These are phyloP conservation scores for Lithophane semibrunnea DNA, from an alignment of 2,888 invertebrate species.

Conservation along the genomic window DNA sequence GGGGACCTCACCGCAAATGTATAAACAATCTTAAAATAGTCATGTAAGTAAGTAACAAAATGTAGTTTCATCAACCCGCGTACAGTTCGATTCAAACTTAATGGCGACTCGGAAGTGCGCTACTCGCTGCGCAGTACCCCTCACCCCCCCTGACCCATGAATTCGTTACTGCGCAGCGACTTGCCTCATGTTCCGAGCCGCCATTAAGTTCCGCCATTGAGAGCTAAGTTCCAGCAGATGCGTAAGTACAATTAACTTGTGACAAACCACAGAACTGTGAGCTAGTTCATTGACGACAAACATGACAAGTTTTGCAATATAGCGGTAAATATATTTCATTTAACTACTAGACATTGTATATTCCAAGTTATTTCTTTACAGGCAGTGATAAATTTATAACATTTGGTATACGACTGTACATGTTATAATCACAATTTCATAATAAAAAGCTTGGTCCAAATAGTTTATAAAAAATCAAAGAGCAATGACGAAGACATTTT, in stretches of 20 bases:
- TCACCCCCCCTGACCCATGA: too few species aligned
- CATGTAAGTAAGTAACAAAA: constrained; percentile 53
- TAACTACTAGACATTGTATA: constrained; percentile 70
- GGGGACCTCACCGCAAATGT: constrained; percentile 67
- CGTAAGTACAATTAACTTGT: constrained; percentile 61
- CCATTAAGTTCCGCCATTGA: background rate
- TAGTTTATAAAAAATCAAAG: constrained; percentile 63
- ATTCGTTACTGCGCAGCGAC: too few species aligned
- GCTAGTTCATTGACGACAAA: constrained; percentile 15
- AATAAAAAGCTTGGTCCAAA: constrained; percentile 81
- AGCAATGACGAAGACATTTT: constrained; percentile 66
- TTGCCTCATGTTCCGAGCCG: too few species aligned
- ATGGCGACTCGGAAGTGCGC: too few species aligned
- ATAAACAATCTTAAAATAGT: constrained; percentile 72
- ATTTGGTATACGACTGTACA: constrained; percentile 73
- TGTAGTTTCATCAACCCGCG: constrained; percentile 30
- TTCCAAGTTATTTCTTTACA: constrained; percentile 66
- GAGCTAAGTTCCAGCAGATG: constrained; percentile 10
- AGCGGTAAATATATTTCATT: constrained; percentile 67
- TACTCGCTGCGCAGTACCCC: too few species aligned
- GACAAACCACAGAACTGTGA: constrained; percentile 62
- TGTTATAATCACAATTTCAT: constrained; percentile 63
- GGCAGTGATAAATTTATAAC: constrained; percentile 75
- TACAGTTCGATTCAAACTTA: background rate
- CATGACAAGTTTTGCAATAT: constrained; percentile 37